Percentiles rank a stretch among this genome's conserved stretches.
Evolutionary conservation across 2,797 vertebrate genomes (phyloP).

Genomic region (Brachyalestes nurse): DNA sequence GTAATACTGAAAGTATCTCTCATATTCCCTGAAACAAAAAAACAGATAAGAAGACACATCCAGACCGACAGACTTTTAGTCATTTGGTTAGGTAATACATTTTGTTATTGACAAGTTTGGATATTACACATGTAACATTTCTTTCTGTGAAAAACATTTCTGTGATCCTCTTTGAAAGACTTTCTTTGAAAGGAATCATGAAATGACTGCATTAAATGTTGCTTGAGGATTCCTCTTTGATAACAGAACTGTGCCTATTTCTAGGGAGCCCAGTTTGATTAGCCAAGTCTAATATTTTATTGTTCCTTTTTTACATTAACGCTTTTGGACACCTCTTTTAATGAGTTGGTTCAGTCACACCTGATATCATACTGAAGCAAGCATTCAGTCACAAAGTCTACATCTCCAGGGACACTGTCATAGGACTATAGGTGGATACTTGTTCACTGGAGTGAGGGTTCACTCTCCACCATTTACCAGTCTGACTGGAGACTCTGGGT

Average conservation of each 20-base stretch:
- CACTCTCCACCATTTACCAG: too few species aligned
- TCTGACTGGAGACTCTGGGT: too few species aligned
- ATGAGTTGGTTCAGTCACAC: too few species aligned
- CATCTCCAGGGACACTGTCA: too few species aligned
- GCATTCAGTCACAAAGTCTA: too few species aligned
- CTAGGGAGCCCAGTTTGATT: neutral
- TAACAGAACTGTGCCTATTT: too few species aligned
- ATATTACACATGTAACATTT: neutral
- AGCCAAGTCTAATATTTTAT: neutral
- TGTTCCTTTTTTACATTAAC: too few species aligned
- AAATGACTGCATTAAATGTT: neutral
- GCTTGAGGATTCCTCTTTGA: neutral
- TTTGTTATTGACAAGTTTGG: neutral
- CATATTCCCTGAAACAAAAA: slow-evolving; percentile 65
- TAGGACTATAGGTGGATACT: too few species aligned
- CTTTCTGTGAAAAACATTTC: neutral
- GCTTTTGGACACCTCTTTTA: too few species aligned
- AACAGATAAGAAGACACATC: neutral
- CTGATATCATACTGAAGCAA: too few species aligned
- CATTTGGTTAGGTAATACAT: neutral
- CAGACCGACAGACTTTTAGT: neutral
- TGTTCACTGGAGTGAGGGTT: too few species aligned
- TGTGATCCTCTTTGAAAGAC: neutral
- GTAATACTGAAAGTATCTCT: slow-evolving; percentile 78
- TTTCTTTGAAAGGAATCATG: neutral